Conservation (phyloP, 2,797 vertebrate genomes). For the Notolepis coatsorum region DNA sequence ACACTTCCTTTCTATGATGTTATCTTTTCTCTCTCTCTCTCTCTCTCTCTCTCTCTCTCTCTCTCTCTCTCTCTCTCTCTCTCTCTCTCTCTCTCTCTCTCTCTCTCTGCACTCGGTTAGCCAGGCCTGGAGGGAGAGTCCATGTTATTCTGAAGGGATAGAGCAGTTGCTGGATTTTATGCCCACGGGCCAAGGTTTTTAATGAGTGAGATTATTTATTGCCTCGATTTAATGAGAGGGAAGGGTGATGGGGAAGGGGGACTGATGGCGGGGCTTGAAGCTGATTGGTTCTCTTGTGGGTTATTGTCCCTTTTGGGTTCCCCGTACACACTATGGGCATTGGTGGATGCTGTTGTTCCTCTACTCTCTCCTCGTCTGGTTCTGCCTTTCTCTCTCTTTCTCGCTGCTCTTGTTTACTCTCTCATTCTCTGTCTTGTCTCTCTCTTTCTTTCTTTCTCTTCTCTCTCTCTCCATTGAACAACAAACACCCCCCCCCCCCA, state of each 20-base stretch:
- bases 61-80: constrained; percentile 29
- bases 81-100: background rate
- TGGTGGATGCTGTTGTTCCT: constrained; percentile 26
- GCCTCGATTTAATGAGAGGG: constrained; percentile 39
- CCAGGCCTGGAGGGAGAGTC: constrained; percentile 23
- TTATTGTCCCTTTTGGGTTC: constrained; percentile 34
- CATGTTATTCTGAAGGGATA: constrained; percentile 43
- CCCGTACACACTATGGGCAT: constrained; percentile 31
- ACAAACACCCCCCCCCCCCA: constrained; percentile 35
- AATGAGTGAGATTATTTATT: constrained; percentile 54
- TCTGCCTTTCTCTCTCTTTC: constrained; percentile 17
- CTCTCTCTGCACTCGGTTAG: constrained; percentile 38
- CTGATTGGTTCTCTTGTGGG: constrained; percentile 35
- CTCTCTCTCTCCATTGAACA: constrained; percentile 36
- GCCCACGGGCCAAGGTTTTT: constrained; percentile 42
- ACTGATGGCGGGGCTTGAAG: constrained; percentile 41
- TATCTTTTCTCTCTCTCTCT: constrained; percentile 34
- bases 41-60: constrained; percentile 41
- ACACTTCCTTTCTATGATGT: constrained; percentile 42
- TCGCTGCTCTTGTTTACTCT: background rate
- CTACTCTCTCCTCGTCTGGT: background rate
- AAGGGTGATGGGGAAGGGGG: constrained; percentile 25
- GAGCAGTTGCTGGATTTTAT: constrained; percentile 42
- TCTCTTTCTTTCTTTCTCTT: constrained; percentile 2
- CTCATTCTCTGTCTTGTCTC: constrained; percentile 30